Conservation (phyloP, 2,797 vertebrate species). For the Mustela erminea region DNA sequence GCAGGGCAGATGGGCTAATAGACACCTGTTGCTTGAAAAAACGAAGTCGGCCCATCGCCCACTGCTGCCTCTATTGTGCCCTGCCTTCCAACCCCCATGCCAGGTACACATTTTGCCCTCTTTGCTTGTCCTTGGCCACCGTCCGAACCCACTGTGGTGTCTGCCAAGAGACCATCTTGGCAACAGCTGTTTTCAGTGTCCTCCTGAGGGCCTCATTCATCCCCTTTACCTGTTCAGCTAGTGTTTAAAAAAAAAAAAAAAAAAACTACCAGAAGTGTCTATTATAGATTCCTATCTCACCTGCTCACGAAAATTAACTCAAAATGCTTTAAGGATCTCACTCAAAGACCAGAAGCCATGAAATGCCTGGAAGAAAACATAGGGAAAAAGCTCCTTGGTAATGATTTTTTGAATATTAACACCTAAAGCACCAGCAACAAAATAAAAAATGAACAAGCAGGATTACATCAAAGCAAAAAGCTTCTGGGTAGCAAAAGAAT, state of each 20-base stretch:
- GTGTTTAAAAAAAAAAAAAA: neutral
- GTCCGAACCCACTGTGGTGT: neutral
- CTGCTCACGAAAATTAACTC: neutral
- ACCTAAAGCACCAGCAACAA: neutral
- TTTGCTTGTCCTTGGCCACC: neutral
- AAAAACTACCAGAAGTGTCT: no score
- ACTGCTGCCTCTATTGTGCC: neutral
- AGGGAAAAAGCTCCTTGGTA: neutral
- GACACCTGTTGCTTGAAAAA: neutral
- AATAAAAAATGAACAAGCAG: neutral
- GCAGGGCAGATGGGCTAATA: neutral
- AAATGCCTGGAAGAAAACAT: neutral
- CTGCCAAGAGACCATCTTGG: neutral
- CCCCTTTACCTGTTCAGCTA: neutral
- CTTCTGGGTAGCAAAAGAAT: neutral
- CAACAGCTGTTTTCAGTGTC: neutral
- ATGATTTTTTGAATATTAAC: neutral
- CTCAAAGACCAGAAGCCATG: neutral
- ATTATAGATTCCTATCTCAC: neutral
- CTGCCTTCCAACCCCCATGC: neutral
- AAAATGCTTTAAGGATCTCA: neutral
- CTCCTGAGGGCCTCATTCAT: neutral
- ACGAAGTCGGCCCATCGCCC: neutral
- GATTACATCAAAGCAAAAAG: neutral
- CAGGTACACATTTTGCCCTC: neutral